Percentiles rank a stretch among this genome's conserved stretches.
These are phyloP conservation scores for Myzus persicae DNA, from an alignment of 1,140 invertebrate species.

Conservation along the genomic window DNA sequence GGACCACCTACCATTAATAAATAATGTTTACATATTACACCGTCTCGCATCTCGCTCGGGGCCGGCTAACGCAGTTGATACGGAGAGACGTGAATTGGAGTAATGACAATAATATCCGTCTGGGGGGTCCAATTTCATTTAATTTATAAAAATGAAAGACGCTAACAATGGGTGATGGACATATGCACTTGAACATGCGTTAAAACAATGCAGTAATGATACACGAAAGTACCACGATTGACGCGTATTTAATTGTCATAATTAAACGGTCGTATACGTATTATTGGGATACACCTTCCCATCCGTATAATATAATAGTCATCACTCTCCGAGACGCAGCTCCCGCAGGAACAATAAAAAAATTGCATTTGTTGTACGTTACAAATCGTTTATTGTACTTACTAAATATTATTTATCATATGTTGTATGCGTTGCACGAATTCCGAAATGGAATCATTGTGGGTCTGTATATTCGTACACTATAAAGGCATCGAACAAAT, in stretches of 20 bases:
- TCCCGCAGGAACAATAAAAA: neutral
- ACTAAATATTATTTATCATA: neutral
- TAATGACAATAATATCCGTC: slow-evolving; percentile 44
- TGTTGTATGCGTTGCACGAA: neutral
- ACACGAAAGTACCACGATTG: neutral
- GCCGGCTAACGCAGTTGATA: neutral
- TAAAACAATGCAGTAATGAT: neutral
- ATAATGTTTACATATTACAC: slow-evolving; percentile 32
- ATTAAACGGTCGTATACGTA: neutral
- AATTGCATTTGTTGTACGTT: neutral
- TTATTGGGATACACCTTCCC: neutral
- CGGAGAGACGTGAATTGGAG: slow-evolving; percentile 11
- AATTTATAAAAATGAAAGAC: slow-evolving; percentile 43
- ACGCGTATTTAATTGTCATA: neutral
- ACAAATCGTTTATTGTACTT: neutral
- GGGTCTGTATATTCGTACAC: too few species aligned
- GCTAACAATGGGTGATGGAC: neutral
- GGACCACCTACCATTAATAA: slow-evolving; percentile 31
- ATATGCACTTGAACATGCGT: too few species aligned
- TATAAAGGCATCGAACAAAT: neutral
- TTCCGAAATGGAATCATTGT: neutral
- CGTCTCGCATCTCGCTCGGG: neutral
- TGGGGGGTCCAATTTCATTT: slow-evolving; percentile 49
- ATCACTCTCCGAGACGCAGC: neutral
- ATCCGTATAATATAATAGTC: neutral